These are phyloP conservation scores for Acyrthosiphon pisum DNA, from an alignment of 1,140 invertebrate species.

Conservation along the genomic window DNA sequence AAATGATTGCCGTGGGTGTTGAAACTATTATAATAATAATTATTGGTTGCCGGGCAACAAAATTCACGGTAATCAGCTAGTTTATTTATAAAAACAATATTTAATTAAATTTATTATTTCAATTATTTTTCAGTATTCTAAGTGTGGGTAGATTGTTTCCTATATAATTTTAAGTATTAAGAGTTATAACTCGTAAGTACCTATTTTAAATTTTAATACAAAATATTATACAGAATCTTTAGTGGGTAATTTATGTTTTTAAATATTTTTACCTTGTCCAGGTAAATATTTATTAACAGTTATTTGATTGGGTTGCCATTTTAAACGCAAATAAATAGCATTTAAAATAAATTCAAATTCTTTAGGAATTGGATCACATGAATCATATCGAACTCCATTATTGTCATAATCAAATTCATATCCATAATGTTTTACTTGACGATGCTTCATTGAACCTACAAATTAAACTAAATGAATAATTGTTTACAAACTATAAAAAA, in stretches of 20 bases:
- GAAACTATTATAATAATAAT: no score
- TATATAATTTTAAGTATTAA: no score
- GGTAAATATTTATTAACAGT: conserved; percentile 92
- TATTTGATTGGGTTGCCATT: conserved; percentile 80
- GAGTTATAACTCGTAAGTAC: no score
- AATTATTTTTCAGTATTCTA: no score
- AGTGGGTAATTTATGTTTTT: not conserved
- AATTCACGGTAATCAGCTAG: no score
- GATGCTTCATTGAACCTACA: conserved; percentile 75
- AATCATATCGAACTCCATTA: conserved; percentile 80
- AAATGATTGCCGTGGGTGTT: no score
- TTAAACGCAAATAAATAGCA: conserved; percentile 47
- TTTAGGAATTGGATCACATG: conserved; percentile 73
- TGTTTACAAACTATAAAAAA: not conserved
- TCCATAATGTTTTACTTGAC: conserved; percentile 91
- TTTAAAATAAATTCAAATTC: conserved; percentile 74
- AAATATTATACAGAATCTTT: not conserved
- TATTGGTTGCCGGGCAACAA: no score
- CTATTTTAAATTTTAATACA: not conserved
- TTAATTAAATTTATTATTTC: no score
- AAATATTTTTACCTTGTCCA: conserved; percentile 80
- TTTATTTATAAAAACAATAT: no score
- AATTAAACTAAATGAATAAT: conserved; percentile 59
- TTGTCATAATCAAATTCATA: conserved; percentile 90
- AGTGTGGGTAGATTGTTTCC: no score